These are phyloP conservation scores for Palloptera scutellata DNA, from an alignment of 2,888 invertebrate genomes.

Conservation along the genomic window DNA sequence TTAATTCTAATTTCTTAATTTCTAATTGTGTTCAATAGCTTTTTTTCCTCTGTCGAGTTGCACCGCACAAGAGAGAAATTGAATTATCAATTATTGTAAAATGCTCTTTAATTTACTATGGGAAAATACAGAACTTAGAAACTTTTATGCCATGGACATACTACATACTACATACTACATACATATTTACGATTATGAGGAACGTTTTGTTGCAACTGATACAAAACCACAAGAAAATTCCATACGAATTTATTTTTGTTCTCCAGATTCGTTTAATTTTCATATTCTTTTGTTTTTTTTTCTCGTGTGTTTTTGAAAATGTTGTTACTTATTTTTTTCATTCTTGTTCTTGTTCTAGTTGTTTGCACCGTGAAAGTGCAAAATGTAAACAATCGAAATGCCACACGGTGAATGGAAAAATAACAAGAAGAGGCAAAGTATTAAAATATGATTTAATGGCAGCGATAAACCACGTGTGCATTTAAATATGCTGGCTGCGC, in stretches of 20 bases:
- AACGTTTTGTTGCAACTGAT: conserved; percentile 1
- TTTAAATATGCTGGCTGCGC: conserved; percentile 59
- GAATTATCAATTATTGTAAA: background rate
- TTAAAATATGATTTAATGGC: conserved; percentile 64
- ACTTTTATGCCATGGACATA: too few species aligned
- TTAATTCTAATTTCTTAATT: too few species aligned
- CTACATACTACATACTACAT: too few species aligned
- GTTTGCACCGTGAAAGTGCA: conserved; percentile 56
- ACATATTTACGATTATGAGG: too few species aligned
- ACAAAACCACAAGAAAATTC: too few species aligned
- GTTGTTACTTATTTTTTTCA: too few species aligned
- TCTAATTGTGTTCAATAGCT: background rate
- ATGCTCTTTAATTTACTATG: background rate
- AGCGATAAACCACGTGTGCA: conserved; percentile 65
- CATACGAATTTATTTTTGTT: background rate
- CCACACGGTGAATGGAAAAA: conserved; percentile 36
- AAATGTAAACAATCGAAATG: conserved; percentile 61
- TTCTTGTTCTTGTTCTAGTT: conserved; percentile 24
- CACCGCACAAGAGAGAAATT: background rate
- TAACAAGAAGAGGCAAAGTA: conserved; percentile 40
- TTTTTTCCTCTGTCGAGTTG: background rate
- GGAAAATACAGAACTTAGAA: background rate
- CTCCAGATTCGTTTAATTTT: conserved; percentile 27
- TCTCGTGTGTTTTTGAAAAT: conserved; percentile 34
- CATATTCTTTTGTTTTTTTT: conserved; percentile 18